Conservation (phyloP, 2,888 invertebrate genomes). For the Callinectes sapidus region DNA sequence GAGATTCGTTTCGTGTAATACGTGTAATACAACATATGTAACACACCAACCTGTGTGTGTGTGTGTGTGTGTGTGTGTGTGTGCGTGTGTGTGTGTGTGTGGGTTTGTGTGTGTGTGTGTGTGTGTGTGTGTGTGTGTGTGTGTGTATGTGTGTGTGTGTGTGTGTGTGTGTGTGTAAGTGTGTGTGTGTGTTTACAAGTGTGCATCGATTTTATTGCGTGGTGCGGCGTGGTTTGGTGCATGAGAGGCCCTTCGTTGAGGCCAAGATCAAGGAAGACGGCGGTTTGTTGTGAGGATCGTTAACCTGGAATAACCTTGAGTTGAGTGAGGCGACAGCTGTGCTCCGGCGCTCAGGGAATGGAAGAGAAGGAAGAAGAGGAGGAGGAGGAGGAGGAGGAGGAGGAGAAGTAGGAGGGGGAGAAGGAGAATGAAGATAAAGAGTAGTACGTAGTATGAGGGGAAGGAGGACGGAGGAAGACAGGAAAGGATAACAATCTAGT, state of each 20-base stretch:
- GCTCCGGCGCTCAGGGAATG: neutral
- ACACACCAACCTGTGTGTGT: neutral
- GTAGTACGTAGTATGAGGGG: neutral
- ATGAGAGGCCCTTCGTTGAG: neutral
- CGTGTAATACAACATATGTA: neutral
- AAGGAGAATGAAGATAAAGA: neutral
- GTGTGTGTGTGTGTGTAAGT: too few species aligned
- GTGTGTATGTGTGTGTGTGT: too few species aligned
- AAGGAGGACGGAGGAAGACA: neutral
- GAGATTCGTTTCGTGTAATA: neutral
- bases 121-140: too few species aligned
- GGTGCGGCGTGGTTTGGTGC: neutral
- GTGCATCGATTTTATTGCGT: neutral
- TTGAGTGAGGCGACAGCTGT: neutral
- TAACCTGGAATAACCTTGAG: conserved; percentile 18
- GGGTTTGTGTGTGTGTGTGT: too few species aligned
- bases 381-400: neutral
- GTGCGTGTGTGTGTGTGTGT: neutral
- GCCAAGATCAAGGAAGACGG: neutral
- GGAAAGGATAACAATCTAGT: neutral
- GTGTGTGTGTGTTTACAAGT: neutral
- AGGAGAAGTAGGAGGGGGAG: neutral
- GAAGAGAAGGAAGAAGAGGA: conserved; percentile 5
- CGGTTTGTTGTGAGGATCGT: conserved; percentile 18
- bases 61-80: neutral